phyloP scores from a whole-genome alignment of 2,113 vertebrate species.

The Probosciger aterrimus region DNA sequence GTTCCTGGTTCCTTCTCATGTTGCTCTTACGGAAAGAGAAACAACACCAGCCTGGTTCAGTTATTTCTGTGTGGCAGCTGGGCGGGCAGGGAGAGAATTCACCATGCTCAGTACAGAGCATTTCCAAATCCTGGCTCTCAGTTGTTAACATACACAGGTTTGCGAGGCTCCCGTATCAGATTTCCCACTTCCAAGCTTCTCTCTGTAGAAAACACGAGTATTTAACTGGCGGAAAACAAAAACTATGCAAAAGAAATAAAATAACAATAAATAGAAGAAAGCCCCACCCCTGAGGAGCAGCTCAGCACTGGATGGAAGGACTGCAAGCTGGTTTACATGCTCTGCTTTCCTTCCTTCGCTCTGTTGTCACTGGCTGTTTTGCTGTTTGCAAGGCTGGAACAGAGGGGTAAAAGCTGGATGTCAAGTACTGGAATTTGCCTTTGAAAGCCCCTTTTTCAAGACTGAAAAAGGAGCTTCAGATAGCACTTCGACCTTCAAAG shows the following conservation, averaged over 20 bases:
- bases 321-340: background rate
- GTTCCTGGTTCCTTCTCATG: background rate
- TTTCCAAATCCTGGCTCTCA: background rate
- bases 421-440: conserved; percentile 33
- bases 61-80: conserved; percentile 27
- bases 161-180: background rate
- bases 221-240: background rate
- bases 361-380: background rate
- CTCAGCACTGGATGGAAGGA: background rate
- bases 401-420: background rate
- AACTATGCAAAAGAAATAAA: conserved; percentile 5
- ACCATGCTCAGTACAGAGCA: background rate
- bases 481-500: conserved; percentile 24
- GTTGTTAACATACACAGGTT: background rate
- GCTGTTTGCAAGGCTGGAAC: conserved; percentile 10
- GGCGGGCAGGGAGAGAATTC: background rate
- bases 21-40: background rate
- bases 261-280: background rate
- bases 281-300: background rate
- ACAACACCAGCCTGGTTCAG: background rate
- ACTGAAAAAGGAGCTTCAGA: conserved; percentile 35
- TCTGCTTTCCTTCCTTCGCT: conserved; percentile 16
- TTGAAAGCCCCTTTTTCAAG: conserved; percentile 50
- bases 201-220: background rate
- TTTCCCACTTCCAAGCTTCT: background rate